These are phyloP conservation scores for Stercorarius parasiticus DNA, from an alignment of 2,113 vertebrate genomes.

Conservation along the genomic window DNA sequence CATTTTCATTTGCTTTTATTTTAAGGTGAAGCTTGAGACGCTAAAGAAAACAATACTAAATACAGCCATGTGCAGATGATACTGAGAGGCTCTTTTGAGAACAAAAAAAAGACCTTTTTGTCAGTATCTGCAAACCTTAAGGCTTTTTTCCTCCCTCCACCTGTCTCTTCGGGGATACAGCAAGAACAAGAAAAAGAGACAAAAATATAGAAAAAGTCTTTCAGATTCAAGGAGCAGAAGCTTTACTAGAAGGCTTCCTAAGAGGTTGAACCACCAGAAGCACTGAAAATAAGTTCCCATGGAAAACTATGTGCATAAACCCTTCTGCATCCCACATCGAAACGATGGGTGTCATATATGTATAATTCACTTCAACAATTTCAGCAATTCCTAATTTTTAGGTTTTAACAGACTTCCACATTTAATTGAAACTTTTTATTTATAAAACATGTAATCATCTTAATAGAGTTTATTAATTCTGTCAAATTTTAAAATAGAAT, in stretches of 20 bases:
- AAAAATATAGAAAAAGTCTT: background rate
- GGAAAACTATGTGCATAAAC: background rate
- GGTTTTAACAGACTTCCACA: background rate
- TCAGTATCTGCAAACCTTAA: background rate
- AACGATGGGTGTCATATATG: background rate
- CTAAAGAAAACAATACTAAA: background rate
- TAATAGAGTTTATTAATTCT: background rate
- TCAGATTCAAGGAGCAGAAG: background rate
- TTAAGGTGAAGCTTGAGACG: background rate
- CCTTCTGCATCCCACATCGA: background rate
- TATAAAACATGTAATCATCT: background rate
- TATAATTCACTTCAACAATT: background rate
- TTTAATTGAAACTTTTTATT: background rate
- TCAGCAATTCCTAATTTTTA: background rate
- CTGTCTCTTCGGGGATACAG: background rate
- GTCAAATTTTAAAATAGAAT: background rate
- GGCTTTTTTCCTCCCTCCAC: background rate
- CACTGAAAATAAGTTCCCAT: background rate
- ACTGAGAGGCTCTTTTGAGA: background rate
- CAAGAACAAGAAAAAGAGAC: background rate
- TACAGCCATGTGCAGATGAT: background rate
- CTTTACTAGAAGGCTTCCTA: background rate
- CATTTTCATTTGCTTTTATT: background rate
- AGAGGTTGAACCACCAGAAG: background rate
- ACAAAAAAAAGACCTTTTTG: background rate